Evolutionary conservation across 2,888 invertebrate genomes (phyloP).

Genomic region (Eupeodes latifasciatus): DNA sequence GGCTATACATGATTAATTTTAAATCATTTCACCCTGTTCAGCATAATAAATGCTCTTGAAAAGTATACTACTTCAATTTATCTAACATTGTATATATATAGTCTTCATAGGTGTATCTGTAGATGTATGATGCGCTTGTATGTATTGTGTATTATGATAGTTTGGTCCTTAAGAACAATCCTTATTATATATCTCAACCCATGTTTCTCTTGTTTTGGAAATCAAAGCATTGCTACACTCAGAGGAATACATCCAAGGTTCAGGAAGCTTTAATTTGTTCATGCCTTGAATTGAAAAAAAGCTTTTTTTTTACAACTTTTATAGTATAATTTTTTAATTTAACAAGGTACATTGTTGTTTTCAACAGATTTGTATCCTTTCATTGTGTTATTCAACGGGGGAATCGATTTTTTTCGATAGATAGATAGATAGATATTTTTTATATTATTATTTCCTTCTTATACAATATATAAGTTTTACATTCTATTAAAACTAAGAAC

Average conservation of each 20-base stretch:
- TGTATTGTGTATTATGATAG: background rate
- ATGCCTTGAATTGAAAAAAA: too few species aligned
- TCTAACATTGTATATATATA: conserved; percentile 3
- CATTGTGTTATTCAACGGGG: too few species aligned
- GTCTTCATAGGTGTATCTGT: background rate
- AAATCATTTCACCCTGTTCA: conserved; percentile 72
- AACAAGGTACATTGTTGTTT: background rate
- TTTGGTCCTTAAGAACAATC: conserved; percentile 34
- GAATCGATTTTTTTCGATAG: too few species aligned
- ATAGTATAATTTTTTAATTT: background rate
- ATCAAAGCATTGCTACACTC: background rate
- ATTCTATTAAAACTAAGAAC: too few species aligned
- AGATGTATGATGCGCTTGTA: background rate
- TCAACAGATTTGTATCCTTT: too few species aligned
- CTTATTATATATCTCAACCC: background rate
- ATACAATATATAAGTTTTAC: too few species aligned
- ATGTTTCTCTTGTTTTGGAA: background rate
- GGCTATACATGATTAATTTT: conserved; percentile 68
- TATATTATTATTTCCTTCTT: too few species aligned
- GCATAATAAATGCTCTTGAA: conserved; percentile 67
- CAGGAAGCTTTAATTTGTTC: too few species aligned
- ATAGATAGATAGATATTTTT: too few species aligned
- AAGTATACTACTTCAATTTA: conserved; percentile 25
- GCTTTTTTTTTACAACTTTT: background rate
- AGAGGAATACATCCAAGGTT: background rate